These are phyloP conservation scores for Lycopodina hypogea DNA, from an alignment of 37 sponge, comb jelly and placozoan species.

Conservation along the genomic window DNA sequence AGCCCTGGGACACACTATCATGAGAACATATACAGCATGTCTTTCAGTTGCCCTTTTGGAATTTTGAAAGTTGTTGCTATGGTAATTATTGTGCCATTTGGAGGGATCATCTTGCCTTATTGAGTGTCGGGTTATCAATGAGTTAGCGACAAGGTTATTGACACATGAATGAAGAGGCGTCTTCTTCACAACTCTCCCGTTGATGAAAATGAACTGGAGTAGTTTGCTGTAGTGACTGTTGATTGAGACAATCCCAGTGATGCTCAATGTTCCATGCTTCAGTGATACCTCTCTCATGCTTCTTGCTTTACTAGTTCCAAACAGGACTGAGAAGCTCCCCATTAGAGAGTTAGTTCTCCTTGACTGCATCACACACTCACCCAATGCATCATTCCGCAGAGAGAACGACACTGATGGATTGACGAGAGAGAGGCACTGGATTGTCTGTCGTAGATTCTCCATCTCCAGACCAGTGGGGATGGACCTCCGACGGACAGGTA, in stretches of 20 bases:
- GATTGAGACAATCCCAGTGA: constrained; percentile 49
- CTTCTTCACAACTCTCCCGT: constrained; percentile 49
- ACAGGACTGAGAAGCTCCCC: constrained; percentile 30
- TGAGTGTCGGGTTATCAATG: constrained; percentile 21
- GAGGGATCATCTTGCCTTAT: not conserved
- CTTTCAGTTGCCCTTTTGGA: constrained; percentile 7
- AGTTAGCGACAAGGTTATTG: constrained; percentile 39
- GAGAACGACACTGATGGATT: constrained; percentile 61
- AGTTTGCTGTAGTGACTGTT: constrained; percentile 37
- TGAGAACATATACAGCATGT: constrained; percentile 36
- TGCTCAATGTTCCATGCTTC: not conserved
- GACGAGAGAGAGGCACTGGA: constrained; percentile 43
- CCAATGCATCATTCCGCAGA: constrained; percentile 34
- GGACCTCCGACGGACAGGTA: constrained; percentile 60
- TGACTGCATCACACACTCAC: constrained; percentile 38
- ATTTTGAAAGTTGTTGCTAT: not conserved
- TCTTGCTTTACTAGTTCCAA: constrained; percentile 18
- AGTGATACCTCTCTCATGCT: constrained; percentile 4
- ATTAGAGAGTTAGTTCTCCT: constrained; percentile 29
- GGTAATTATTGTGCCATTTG: not conserved
- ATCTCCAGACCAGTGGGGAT: constrained; percentile 23
- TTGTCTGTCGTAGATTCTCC: constrained; percentile 19
- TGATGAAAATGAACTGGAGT: constrained; percentile 71
- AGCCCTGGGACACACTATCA: constrained; percentile 37
- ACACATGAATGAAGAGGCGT: constrained; percentile 39